phyloP scores from a whole-genome alignment of 2,888 invertebrate species.

The Chymomyza procnemis region DNA sequence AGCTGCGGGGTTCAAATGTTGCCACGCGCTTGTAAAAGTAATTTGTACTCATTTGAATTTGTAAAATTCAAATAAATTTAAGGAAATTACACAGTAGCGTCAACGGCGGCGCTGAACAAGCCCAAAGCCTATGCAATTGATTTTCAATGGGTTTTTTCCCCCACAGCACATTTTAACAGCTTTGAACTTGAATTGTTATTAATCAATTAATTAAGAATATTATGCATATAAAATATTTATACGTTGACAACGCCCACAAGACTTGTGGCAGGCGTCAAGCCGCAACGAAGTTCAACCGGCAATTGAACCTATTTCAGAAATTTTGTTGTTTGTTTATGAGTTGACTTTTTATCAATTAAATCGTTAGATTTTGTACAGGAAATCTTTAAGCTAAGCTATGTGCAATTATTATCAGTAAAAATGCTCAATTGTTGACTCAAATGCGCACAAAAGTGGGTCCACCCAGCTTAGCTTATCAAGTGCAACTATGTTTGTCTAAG shows the following conservation, averaged over 20 bases:
- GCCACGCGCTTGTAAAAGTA: neutral
- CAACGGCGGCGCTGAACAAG: conserved; percentile 8
- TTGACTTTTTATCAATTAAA: conserved; percentile 42
- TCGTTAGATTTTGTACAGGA: conserved; percentile 31
- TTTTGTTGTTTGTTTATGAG: conserved; percentile 29
- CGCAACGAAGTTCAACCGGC: conserved; percentile 37
- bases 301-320: conserved; percentile 60
- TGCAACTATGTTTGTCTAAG: conserved; percentile 13
- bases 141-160: conserved; percentile 1
- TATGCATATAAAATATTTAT: neutral
- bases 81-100: neutral
- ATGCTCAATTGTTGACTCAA: neutral
- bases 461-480: neutral
- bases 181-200: conserved; percentile 66
- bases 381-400: conserved; percentile 27
- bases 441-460: conserved; percentile 6
- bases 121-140: neutral
- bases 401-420: neutral
- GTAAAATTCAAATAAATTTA: conserved; percentile 27
- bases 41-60: conserved; percentile 22
- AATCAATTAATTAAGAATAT: conserved; percentile 58
- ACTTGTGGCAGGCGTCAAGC: conserved; percentile 43
- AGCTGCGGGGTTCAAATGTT: neutral
- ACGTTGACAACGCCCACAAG: conserved; percentile 35
- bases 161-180: conserved; percentile 37